Base-by-base conservation (phyloP, 2,113 vertebrate genomes). In the Sander vitreus region DNA sequence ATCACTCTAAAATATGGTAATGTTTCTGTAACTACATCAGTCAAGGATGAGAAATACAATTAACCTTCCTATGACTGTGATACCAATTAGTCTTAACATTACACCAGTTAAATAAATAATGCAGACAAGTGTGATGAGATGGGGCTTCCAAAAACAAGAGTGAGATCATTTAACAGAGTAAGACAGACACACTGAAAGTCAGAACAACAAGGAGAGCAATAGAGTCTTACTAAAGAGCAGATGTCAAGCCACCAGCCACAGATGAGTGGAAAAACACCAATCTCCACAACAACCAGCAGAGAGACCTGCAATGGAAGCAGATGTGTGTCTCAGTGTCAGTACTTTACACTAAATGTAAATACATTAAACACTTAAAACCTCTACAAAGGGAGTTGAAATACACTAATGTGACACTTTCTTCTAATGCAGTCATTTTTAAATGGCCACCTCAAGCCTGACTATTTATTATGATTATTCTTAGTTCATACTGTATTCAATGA, bases 171-270 rank as follows among this genome's bases (percentile, higher is more conserved):
- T 15, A 27, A 59, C 11, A 64, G 68, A 64, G 0, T 21, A 43
- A 68, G 21, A 23, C n/a, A 50, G 2, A 30, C 11, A 25, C 19
- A 33, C 4, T 30, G 6, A 62, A 48, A 62, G 11, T 65, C 10
- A 47, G 6, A 64, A 27, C 3, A 73, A 54, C 1, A 66, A 54
- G 12, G 7, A 19, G n/a, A 65, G 15, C 3, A 45, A 48, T 12
- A 0, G 8, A 65, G 12, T 62, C 91, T 91, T 94, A 99, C 98
- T 94, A 99, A 92, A 54, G 98, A 99, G 91, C 98, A 99, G 93
- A 99, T 99, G 92, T 99, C 98, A 58, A 99, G 95, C 98, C 98
- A 99, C 98, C 98, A 99, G 88, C 98, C 98, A 80, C 98, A 99
- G 89, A 99, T 99, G 72, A 99, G 97, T 48, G 98, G 98, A 88